Percentiles rank a stretch among this genome's conserved stretches.
Evolutionary conservation across 2,888 invertebrate species (phyloP).

Genomic region (Stenchaetothrips biformis): DNA sequence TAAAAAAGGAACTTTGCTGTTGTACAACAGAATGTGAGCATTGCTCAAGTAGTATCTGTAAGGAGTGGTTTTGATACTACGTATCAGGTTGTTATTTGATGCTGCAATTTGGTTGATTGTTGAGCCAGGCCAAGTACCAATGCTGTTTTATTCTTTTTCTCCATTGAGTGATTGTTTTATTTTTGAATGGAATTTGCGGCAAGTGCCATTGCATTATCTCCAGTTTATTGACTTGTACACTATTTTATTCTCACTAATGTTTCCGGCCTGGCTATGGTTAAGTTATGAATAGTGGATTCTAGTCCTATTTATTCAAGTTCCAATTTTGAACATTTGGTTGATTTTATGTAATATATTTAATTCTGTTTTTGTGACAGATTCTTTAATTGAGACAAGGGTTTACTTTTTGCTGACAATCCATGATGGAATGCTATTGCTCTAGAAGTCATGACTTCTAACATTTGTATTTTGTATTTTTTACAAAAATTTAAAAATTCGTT

Average conservation of each 20-base stretch:
- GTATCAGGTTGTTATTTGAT: constrained; percentile 1
- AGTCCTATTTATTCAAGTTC: constrained; percentile 19
- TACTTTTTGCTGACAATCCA: constrained; percentile 2
- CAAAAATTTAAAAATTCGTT: not conserved
- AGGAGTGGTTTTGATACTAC: not conserved
- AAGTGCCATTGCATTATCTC: not conserved
- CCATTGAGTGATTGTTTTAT: not conserved
- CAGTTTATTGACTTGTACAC: not conserved
- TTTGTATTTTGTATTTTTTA: not conserved
- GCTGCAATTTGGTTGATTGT: not conserved
- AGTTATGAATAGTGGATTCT: constrained; percentile 9
- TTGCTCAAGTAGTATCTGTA: constrained; percentile 8
- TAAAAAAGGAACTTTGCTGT: constrained; percentile 19
- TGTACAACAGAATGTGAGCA: constrained; percentile 10
- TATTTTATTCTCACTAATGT: not conserved
- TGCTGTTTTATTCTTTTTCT: not conserved
- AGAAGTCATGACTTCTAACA: not conserved
- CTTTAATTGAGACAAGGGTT: not conserved
- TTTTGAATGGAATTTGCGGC: not conserved
- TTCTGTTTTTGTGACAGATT: not conserved
- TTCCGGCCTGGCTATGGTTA: not conserved
- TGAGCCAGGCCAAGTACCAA: constrained; percentile 11
- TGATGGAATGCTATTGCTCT: not conserved
- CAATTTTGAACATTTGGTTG: not conserved
- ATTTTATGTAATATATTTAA: not conserved